A percentile compares a stretch with the other conserved stretches of the same genome.
Evolutionary conservation across 2,113 vertebrate species (phyloP).

Genomic region (Poeciliopsis occidentalis): DNA sequence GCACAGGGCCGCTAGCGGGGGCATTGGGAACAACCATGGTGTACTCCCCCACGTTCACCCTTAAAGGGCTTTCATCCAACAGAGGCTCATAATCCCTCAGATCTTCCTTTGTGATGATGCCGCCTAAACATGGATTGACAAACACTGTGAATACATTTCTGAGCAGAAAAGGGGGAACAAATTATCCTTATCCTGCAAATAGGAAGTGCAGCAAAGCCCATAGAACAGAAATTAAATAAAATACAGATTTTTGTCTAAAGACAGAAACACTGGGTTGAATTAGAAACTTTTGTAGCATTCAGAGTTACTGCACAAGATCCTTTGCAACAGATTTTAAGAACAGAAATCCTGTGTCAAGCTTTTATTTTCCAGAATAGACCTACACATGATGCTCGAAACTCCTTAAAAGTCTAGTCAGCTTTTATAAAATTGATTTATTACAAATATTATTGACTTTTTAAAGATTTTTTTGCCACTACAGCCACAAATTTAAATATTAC

Average conservation of each 20-base stretch:
- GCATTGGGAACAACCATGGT: conserved; percentile 84
- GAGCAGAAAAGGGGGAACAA: conserved; percentile 35
- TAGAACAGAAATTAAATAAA: background rate
- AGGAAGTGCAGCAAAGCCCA: conserved; percentile 18
- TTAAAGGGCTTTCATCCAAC: conserved; percentile 83
- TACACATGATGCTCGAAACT: background rate
- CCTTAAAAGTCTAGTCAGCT: background rate
- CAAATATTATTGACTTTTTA: background rate
- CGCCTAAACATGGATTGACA: conserved; percentile 80
- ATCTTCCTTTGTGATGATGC: conserved; percentile 89
- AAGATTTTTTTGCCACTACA: no score
- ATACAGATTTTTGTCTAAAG: background rate
- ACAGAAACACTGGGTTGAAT: background rate
- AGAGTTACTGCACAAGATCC: background rate
- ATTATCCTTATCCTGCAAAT: conserved; percentile 44
- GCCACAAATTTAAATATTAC: no score
- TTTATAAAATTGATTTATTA: background rate
- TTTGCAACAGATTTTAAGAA: background rate
- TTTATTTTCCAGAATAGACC: background rate
- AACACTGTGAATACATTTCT: conserved; percentile 37
- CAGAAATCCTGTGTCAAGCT: background rate
- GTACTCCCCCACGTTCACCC: conserved; percentile 80
- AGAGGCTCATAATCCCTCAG: conserved; percentile 82
- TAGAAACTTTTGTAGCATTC: background rate
- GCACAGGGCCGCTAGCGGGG: conserved; percentile 90